Base-by-base conservation (phyloP, 2,113 vertebrate genomes). In the Xiphophorus couchianus region DNA sequence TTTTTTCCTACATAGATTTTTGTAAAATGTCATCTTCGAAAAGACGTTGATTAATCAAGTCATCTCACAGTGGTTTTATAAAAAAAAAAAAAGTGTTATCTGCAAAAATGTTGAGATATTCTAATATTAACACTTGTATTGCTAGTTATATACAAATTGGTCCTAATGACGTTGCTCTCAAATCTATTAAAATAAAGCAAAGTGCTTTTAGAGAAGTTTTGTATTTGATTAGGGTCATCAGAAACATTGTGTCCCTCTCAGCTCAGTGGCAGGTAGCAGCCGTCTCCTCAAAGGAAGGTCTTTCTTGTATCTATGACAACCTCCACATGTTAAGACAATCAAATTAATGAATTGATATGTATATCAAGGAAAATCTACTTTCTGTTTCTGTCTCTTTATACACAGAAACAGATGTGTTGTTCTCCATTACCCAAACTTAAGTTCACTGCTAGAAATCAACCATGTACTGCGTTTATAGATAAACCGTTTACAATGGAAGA, bases 401-500 rank as follows among this genome's bases (percentile, higher is more conserved):
- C 12, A 39, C 10, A 39, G 10, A 12, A 15, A 15, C 86, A 88
- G 89, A 85, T 87, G 78, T 89, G 81, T 84, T 28, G 67, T 86
- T 87, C 82, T 92, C 86, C 75, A 64, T 90, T 86, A 68, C 69
- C 81, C 58, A 69, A 82, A 74, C 80, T 87, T 77, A 82, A 88
- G 90, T 92, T 91, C 83, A 92, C 91, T 77, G 84, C 78, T 87
- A 93, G 93, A 25, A 88, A 93, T 85, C 84, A 89, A 66, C 63
- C 84, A 92, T 88, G 88, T 86, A 92, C 88, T 93, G 89, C 88
- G 91, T 93, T 76, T 91, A 92, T 92, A 91, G 90, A 91, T 92
- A 91, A 89, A 84, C 81, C 90, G 90, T 92, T 90, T 89, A 90
- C 90, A 88, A 86, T 78, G 76, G 78, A 42, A 74, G 78, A 78